Conservation (phyloP, 2,888 invertebrate species). For the Catocala sponsa region DNA sequence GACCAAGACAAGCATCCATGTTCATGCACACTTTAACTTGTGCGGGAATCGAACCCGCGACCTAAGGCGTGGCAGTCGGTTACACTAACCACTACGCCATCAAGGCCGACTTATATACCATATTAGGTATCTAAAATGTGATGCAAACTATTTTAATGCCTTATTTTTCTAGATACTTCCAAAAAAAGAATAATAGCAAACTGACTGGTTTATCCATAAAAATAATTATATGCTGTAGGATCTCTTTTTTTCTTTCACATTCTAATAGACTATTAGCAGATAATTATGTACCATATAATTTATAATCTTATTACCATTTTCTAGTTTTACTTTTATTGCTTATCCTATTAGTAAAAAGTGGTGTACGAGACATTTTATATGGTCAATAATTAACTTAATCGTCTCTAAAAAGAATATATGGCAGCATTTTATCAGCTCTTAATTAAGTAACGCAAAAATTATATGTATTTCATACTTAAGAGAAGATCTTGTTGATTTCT, state of each 20-base stretch:
- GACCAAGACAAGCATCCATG: no score
- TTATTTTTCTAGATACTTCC: background rate
- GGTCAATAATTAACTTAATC: slow-evolving; percentile 29
- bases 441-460: slow-evolving; percentile 10
- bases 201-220: slow-evolving; percentile 25
- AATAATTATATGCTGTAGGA: slow-evolving; percentile 39
- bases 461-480: background rate
- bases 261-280: slow-evolving; percentile 38
- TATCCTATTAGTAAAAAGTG: slow-evolving; percentile 21
- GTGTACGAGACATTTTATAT: slow-evolving; percentile 25
- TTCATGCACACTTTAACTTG: no score
- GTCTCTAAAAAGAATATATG: slow-evolving; percentile 12
- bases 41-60: no score
- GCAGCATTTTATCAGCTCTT: slow-evolving; percentile 21
- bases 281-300: slow-evolving; percentile 45
- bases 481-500: no score
- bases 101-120: no score
- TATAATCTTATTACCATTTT: slow-evolving; percentile 46
- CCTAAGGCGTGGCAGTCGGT: no score
- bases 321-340: slow-evolving; percentile 27
- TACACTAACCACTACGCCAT: no score
- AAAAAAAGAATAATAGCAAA: background rate
- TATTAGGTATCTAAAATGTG: no score
- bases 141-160: background rate
- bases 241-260: slow-evolving; percentile 20